A percentile compares a stretch with the other conserved stretches of the same genome.
Conservation (phyloP, 2,888 invertebrate species). For the Catotricha subobsoleta region DNA sequence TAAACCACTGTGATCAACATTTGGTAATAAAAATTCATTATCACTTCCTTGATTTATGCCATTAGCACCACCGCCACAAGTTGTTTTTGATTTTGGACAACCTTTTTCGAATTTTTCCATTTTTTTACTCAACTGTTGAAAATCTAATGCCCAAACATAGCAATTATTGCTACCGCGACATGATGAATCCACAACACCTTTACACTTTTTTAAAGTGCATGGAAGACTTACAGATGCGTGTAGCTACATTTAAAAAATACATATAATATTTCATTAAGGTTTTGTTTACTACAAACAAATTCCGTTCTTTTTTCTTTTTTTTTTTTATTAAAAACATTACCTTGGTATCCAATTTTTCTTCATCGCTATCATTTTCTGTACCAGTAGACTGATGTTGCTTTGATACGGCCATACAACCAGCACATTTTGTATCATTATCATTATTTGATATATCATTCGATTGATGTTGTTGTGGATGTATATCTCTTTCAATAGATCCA, state of each 20-base stretch:
- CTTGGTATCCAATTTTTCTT: no score
- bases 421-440: conserved; percentile 11
- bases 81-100: conserved; percentile 9
- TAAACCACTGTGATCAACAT: no score
- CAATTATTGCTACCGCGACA: conserved; percentile 21
- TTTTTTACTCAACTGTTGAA: not conserved
- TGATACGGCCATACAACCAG: not conserved
- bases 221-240: conserved; percentile 12
- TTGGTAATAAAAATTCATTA: conserved; percentile 10
- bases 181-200: conserved; percentile 19
- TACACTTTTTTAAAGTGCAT: conserved; percentile 17
- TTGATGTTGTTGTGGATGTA: no score
- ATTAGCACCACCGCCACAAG: not conserved
- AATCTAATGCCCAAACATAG: conserved; percentile 12
- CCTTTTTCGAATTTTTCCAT: conserved; percentile 10
- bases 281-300: no score
- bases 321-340: no score
- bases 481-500: no score
- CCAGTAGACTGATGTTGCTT: not conserved
- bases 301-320: no score
- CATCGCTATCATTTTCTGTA: not conserved
- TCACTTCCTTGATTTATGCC: conserved; percentile 10
- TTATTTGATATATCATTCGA: no score
- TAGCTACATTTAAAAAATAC: not conserved
- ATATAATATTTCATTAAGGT: not conserved